Evolutionary conservation across 2,888 invertebrate species (phyloP).

Genomic region (Schizotus pectinicornis): DNA sequence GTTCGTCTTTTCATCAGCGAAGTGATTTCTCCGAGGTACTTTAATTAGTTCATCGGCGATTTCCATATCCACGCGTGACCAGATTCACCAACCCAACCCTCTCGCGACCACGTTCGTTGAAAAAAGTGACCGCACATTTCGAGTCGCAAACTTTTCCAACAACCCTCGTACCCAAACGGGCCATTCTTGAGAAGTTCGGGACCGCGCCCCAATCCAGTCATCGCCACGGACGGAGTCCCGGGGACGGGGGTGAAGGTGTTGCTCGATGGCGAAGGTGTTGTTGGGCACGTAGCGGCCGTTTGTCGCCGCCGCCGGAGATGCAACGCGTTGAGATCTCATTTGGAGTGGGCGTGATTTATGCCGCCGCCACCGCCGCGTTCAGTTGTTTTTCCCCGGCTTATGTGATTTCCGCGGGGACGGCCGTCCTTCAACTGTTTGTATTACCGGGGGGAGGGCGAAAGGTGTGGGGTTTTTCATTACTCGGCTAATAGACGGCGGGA

Average conservation of each 20-base stretch:
- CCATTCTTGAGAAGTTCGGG: no score
- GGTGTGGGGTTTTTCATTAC: slow-evolving; percentile 16
- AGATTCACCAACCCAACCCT: not conserved
- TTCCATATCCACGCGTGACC: slow-evolving; percentile 11
- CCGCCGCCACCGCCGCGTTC: slow-evolving; percentile 19
- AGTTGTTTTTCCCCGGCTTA: slow-evolving; percentile 30
- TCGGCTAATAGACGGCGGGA: slow-evolving; percentile 20
- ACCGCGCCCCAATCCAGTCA: no score
- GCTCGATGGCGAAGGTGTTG: no score
- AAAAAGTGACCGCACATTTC: no score
- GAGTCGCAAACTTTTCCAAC: no score
- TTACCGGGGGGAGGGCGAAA: slow-evolving; percentile 18
- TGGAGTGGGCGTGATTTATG: slow-evolving; percentile 34
- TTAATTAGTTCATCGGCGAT: slow-evolving; percentile 15
- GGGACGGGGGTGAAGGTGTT: no score
- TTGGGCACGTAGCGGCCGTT: slow-evolving; percentile 26
- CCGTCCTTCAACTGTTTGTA: slow-evolving; percentile 25
- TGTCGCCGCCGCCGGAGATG: slow-evolving; percentile 20
- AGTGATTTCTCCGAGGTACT: slow-evolving; percentile 19
- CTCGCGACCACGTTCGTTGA: no score
- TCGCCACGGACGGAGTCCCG: no score
- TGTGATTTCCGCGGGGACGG: slow-evolving; percentile 33
- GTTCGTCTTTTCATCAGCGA: slow-evolving; percentile 4
- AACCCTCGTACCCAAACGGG: no score
- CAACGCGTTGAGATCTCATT: slow-evolving; percentile 32